Conservation (phyloP, 2,888 invertebrate species). For the Troides helena region DNA sequence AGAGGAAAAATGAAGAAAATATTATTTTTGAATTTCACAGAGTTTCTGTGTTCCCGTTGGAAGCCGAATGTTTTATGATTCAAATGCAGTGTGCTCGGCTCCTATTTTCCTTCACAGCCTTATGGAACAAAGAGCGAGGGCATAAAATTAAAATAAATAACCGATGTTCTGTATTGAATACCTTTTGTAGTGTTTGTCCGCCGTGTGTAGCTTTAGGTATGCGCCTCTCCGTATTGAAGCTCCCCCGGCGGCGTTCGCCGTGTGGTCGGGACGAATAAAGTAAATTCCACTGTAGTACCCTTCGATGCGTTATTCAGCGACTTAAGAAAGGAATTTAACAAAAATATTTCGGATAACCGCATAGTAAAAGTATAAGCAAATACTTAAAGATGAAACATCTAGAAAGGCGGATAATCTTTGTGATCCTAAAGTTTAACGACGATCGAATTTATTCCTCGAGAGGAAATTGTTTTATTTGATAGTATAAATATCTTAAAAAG, state of each 20-base stretch:
- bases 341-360: no score
- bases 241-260: slow-evolving; percentile 14
- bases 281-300: slow-evolving; percentile 1
- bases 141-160: slow-evolving; percentile 26
- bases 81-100: not conserved
- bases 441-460: no score
- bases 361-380: no score
- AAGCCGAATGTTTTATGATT: not conserved
- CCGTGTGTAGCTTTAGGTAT: slow-evolving; percentile 5
- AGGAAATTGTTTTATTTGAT: no score
- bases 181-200: slow-evolving; percentile 14
- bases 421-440: no score
- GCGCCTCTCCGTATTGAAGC: slow-evolving; percentile 6
- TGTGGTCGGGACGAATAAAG: slow-evolving; percentile 17
- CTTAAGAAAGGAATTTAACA: no score
- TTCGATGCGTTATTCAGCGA: not conserved
- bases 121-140: slow-evolving; percentile 16
- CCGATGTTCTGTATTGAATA: slow-evolving; percentile 12
- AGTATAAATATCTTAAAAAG: no score
- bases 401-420: no score
- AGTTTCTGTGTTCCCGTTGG: no score
- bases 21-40: no score
- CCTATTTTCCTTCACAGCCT: not conserved
- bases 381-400: no score
- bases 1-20: no score